Conservation (phyloP, 2,888 invertebrate species). For the Erannis defoliaria region DNA sequence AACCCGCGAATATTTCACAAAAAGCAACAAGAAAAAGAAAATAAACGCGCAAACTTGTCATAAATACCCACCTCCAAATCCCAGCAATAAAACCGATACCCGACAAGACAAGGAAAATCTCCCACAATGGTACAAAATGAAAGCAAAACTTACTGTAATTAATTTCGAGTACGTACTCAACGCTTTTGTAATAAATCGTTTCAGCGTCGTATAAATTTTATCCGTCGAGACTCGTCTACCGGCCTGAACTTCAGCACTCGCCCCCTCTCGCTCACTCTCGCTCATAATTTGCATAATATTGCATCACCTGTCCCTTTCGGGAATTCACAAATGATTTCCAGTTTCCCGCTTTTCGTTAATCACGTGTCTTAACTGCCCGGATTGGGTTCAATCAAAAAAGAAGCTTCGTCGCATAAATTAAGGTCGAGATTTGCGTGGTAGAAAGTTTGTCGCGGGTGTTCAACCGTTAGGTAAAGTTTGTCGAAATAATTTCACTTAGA, state of each 20-base stretch:
- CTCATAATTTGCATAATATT: constrained; percentile 76
- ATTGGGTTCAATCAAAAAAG: constrained; percentile 45
- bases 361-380: constrained; percentile 72
- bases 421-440: constrained; percentile 53
- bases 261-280: constrained; percentile 67
- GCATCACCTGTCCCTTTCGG: constrained; percentile 81
- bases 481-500: constrained; percentile 81
- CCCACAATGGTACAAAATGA: constrained; percentile 73
- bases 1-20: constrained; percentile 57
- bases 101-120: constrained; percentile 69
- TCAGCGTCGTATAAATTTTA: constrained; percentile 83
- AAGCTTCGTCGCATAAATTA: constrained; percentile 53
- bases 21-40: constrained; percentile 57
- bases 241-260: constrained; percentile 66
- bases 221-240: constrained; percentile 62
- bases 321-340: constrained; percentile 84
- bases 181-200: constrained; percentile 86
- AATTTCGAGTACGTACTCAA: constrained; percentile 85
- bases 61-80: constrained; percentile 62
- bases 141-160: constrained; percentile 81
- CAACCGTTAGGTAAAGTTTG: constrained; percentile 77
- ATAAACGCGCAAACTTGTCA: constrained; percentile 60
- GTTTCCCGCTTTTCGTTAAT: constrained; percentile 83
- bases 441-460: constrained; percentile 58
- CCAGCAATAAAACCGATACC: constrained; percentile 64